Evolutionary conservation across 2,888 invertebrate species (phyloP).

Genomic region (Chromoteleia sp.): DNA sequence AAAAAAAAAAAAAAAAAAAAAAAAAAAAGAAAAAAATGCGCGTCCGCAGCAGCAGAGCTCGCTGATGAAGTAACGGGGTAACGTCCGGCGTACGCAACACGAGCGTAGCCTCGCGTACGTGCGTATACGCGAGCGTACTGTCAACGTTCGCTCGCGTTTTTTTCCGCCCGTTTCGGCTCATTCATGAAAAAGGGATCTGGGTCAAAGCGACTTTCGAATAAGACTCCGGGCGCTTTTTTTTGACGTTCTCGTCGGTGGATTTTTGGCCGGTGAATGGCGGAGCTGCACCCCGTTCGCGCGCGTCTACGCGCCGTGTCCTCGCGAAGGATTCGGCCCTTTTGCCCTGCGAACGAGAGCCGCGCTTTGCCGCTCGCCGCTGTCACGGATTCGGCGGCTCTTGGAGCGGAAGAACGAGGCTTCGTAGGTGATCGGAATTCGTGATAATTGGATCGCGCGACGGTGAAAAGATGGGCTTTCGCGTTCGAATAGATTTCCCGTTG

Average conservation of each 20-base stretch:
- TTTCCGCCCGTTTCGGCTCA: conserved; percentile 45
- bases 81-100: conserved; percentile 55
- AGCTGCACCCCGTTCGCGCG: neutral
- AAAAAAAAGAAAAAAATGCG: conserved; percentile 7
- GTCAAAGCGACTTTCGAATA: conserved; percentile 55
- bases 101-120: conserved; percentile 36
- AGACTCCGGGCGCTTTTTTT: conserved; percentile 46
- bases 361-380: too few relatives aligned
- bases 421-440: conserved; percentile 50
- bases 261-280: conserved; percentile 41
- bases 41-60: conserved; percentile 40
- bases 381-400: conserved; percentile 10
- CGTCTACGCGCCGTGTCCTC: too few relatives aligned
- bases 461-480: conserved; percentile 36
- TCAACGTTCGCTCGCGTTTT: conserved; percentile 48
- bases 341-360: too few relatives aligned
- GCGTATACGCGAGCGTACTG: conserved; percentile 57
- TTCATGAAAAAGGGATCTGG: conserved; percentile 67
- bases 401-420: conserved; percentile 38
- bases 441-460: conserved; percentile 44
- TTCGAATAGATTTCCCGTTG: conserved; percentile 26
- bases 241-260: conserved; percentile 22
- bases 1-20: conserved; percentile 4
- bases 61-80: conserved; percentile 60
- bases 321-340: too few relatives aligned